A percentile compares a stretch with the other conserved stretches of the same genome.
Conservation (phyloP, 2,797 vertebrate genomes). For the Manis pentadactyla region DNA sequence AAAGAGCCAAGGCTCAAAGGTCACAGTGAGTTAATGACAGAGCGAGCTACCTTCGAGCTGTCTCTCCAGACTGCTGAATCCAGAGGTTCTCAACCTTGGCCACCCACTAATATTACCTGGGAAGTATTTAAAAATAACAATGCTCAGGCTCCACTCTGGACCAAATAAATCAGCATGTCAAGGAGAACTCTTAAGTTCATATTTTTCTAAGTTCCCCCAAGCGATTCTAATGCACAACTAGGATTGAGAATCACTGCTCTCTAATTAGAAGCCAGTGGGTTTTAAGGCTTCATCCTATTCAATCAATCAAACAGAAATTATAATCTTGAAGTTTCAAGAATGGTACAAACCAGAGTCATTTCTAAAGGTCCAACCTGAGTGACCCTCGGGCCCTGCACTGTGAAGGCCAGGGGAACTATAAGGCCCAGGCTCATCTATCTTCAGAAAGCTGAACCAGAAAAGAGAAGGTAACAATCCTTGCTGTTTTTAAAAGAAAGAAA, state of each 20-base stretch:
- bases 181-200: no score
- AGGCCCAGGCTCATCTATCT: background rate
- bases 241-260: no score
- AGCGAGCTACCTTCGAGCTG: background rate
- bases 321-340: background rate
- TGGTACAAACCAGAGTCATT: constrained; percentile 8
- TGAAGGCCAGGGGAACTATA: constrained; percentile 40
- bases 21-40: background rate
- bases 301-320: constrained; percentile 32
- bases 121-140: no score
- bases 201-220: no score
- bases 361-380: background rate
- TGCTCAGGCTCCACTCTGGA: no score
- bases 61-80: no score
- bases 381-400: background rate
- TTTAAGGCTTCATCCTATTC: background rate
- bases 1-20: constrained; percentile 42
- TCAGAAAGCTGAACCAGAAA: background rate
- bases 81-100: no score
- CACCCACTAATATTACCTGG: no score
- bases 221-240: no score
- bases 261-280: background rate
- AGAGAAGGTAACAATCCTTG: background rate
- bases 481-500: background rate
- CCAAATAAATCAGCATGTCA: no score